These are phyloP conservation scores for Heterodera filipjevi DNA, from an alignment of 2,888 invertebrate species.

Conservation along the genomic window DNA sequence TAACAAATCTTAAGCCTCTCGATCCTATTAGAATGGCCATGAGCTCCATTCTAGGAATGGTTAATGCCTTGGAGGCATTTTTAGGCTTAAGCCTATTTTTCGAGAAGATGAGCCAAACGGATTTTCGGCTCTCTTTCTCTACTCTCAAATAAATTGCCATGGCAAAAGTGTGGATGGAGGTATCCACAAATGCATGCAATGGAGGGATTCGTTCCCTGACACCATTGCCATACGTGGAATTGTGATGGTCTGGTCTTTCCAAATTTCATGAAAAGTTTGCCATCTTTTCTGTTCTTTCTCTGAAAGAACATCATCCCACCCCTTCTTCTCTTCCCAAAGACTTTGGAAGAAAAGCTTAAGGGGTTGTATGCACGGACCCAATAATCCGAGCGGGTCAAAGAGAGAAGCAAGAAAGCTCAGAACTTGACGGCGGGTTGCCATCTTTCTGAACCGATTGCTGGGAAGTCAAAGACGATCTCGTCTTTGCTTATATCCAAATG, in stretches of 20 bases:
- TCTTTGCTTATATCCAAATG: slow-evolving; percentile 29
- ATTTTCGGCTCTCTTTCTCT: neutral
- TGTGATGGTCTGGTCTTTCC: neutral
- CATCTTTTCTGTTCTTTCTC: neutral
- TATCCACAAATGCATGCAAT: slow-evolving; percentile 42
- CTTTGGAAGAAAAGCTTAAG: slow-evolving; percentile 37
- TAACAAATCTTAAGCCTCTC: neutral
- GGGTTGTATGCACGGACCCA: slow-evolving; percentile 31
- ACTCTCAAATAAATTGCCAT: slow-evolving; percentile 32
- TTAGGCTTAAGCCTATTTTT: slow-evolving; percentile 16
- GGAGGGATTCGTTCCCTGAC: neutral
- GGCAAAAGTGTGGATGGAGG: slow-evolving; percentile 35
- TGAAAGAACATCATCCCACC: slow-evolving; percentile 33
- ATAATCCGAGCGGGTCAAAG: slow-evolving; percentile 39
- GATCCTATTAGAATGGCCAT: slow-evolving; percentile 5
- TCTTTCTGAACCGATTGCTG: neutral
- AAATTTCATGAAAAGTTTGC: neutral
- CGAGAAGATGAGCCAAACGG: slow-evolving; percentile 14
- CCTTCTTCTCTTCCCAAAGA: slow-evolving; percentile 32
- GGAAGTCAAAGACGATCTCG: neutral
- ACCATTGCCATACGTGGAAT: neutral
- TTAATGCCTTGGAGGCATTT: slow-evolving; percentile 22
- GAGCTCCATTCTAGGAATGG: slow-evolving; percentile 30
- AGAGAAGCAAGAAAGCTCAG: slow-evolving; percentile 24
- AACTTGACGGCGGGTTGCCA: slow-evolving; percentile 30